These are phyloP conservation scores for Eumerus sabulonum DNA, from an alignment of 2,888 invertebrate species.

Conservation along the genomic window DNA sequence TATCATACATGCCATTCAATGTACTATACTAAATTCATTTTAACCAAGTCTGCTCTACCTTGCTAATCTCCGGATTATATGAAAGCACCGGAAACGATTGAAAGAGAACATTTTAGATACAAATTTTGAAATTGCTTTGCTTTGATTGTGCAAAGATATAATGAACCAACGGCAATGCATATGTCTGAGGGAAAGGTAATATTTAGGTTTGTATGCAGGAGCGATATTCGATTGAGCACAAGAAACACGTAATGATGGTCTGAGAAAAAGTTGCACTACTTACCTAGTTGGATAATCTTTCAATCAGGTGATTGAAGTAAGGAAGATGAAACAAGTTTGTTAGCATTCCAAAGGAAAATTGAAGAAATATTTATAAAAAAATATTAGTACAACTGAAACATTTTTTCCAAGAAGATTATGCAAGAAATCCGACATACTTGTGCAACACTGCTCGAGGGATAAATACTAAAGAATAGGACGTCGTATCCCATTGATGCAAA, in stretches of 20 bases:
- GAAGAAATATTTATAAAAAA: no score
- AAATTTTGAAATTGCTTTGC: slow-evolving; percentile 36
- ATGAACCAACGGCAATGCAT: no score
- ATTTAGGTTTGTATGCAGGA: background rate
- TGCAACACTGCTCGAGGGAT: no score
- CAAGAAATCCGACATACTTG: no score
- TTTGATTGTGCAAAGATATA: slow-evolving; percentile 13
- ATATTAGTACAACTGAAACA: no score
- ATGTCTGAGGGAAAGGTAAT: background rate
- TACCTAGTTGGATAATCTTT: slow-evolving; percentile 3
- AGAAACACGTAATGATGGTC: slow-evolving; percentile 6
- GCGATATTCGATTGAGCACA: slow-evolving; percentile 22
- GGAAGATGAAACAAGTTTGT: background rate
- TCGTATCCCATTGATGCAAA: no score
- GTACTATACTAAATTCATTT: slow-evolving; percentile 33
- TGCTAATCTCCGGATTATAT: slow-evolving; percentile 44
- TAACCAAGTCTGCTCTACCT: slow-evolving; percentile 27
- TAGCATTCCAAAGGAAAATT: no score
- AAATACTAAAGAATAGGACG: no score
- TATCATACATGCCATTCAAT: slow-evolving; percentile 3
- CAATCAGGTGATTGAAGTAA: background rate
- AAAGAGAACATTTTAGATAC: slow-evolving; percentile 26
- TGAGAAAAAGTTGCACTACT: slow-evolving; percentile 14
- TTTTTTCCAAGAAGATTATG: no score
- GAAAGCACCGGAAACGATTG: slow-evolving; percentile 20